phyloP scores from a whole-genome alignment of 2,888 invertebrate species.

The Papilio protenor region DNA sequence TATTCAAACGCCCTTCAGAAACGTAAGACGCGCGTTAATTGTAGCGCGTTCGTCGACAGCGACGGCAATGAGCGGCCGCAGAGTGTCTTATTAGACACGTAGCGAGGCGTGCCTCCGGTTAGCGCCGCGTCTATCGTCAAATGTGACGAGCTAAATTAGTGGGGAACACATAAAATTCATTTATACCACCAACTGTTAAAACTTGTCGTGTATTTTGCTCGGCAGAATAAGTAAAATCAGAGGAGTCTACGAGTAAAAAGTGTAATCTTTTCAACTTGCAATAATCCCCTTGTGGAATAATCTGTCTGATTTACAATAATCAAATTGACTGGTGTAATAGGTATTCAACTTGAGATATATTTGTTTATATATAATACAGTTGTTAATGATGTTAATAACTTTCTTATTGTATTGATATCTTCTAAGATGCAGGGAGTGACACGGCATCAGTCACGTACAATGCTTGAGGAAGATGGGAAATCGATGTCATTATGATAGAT shows the following conservation, averaged over 20 bases:
- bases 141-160: constrained; percentile 59
- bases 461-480: constrained; percentile 73
- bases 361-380: background rate
- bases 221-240: background rate
- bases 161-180: constrained; percentile 42
- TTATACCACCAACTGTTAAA: constrained; percentile 36
- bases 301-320: no score
- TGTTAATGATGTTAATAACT: background rate
- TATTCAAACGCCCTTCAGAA: constrained; percentile 58
- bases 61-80: constrained; percentile 68
- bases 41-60: constrained; percentile 56
- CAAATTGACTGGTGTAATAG: no score
- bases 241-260: background rate
- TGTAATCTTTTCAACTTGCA: background rate
- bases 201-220: background rate
- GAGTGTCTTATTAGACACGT: constrained; percentile 79
- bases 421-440: constrained; percentile 29
- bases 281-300: background rate
- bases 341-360: no score
- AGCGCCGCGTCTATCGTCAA: constrained; percentile 52
- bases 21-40: constrained; percentile 67
- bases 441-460: constrained; percentile 58
- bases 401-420: background rate
- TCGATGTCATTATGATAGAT: constrained; percentile 83
- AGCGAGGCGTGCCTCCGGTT: constrained; percentile 68